Percentiles rank a stretch among this genome's conserved stretches.
phyloP scores from a whole-genome alignment of 1,140 invertebrate species.

The Hestina assimilis region DNA sequence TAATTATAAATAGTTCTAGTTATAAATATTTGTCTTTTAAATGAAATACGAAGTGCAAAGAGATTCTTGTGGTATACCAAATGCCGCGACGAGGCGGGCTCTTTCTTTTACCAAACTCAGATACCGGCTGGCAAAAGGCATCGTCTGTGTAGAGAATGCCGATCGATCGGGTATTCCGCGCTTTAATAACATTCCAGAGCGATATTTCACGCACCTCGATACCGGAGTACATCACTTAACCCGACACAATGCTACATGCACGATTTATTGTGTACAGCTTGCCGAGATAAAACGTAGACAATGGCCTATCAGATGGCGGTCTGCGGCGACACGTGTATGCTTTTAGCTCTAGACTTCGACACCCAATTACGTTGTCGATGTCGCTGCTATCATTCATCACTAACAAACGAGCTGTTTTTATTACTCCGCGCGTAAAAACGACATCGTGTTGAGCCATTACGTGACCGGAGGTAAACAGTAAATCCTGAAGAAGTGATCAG shows the following conservation, averaged over 20 bases:
- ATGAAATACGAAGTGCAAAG: neutral
- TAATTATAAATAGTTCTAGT: too few relatives aligned
- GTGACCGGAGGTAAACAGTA: neutral
- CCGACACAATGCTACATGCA: conserved; percentile 65
- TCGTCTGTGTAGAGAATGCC: conserved; percentile 22
- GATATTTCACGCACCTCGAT: conserved; percentile 68
- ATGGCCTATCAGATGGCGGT: conserved; percentile 67
- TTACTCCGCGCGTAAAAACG: conserved; percentile 31
- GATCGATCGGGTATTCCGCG: conserved; percentile 52
- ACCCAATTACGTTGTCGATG: conserved; percentile 65
- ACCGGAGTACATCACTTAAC: conserved; percentile 64
- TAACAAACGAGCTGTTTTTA: conserved; percentile 65
- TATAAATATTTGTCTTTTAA: neutral
- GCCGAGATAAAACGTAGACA: conserved; percentile 67
- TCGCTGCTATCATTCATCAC: conserved; percentile 63
- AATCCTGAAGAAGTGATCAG: neutral
- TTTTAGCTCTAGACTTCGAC: conserved; percentile 71
- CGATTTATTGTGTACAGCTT: conserved; percentile 69
- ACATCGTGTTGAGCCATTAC: conserved; percentile 6
- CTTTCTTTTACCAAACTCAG: conserved; percentile 44
- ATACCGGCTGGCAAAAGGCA: conserved; percentile 29
- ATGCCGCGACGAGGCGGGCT: conserved; percentile 40
- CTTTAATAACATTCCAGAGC: conserved; percentile 65
- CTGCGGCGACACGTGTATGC: conserved; percentile 68
- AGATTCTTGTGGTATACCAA: conserved; percentile 10